A percentile compares a stretch with the other conserved stretches of the same genome.
These are phyloP conservation scores for Agraylea sexmaculata DNA, from an alignment of 1,140 invertebrate species.

Conservation along the genomic window DNA sequence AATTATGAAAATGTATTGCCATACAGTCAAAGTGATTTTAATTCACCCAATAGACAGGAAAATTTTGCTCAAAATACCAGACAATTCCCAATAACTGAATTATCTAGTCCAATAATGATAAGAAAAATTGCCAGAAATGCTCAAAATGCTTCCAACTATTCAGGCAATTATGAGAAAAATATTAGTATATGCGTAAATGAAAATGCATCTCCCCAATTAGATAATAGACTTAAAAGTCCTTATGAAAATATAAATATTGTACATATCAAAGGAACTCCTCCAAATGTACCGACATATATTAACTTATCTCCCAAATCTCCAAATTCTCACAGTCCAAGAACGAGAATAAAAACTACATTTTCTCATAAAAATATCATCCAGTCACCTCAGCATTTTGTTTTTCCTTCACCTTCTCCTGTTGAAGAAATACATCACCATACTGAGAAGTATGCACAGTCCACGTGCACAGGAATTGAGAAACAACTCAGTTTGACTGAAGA, in stretches of 20 bases:
- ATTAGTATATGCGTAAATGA: slow-evolving; percentile 1
- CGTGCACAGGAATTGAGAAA: slow-evolving; percentile 35
- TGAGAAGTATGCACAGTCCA: slow-evolving; percentile 11
- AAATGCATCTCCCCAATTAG: slow-evolving; percentile 1
- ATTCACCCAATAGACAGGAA: slow-evolving; percentile 23
- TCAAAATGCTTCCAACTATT: slow-evolving; percentile 19
- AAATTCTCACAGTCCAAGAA: slow-evolving; percentile 41
- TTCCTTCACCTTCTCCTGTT: slow-evolving; percentile 32
- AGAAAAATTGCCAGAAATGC: slow-evolving; percentile 32
- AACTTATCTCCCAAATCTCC: slow-evolving; percentile 46
- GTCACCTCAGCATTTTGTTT: slow-evolving; percentile 39
- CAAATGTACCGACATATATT: slow-evolving; percentile 22
- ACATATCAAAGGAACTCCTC: slow-evolving; percentile 27
- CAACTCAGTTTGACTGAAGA: slow-evolving; percentile 39
- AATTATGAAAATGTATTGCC: slow-evolving; percentile 35
- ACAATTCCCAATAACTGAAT: slow-evolving; percentile 25
- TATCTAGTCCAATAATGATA: slow-evolving; percentile 38
- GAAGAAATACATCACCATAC: slow-evolving; percentile 5
- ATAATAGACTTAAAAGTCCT: slow-evolving; percentile 23
- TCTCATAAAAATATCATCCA: slow-evolving; percentile 35
- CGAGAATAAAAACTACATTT: slow-evolving; percentile 48
- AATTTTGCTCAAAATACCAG: slow-evolving; percentile 26
- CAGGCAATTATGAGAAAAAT: slow-evolving; percentile 15
- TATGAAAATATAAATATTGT: slow-evolving; percentile 42
- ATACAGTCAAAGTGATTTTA: slow-evolving; percentile 36